Conservation (phyloP, 2,797 vertebrate species). For the Columba guinea region DNA sequence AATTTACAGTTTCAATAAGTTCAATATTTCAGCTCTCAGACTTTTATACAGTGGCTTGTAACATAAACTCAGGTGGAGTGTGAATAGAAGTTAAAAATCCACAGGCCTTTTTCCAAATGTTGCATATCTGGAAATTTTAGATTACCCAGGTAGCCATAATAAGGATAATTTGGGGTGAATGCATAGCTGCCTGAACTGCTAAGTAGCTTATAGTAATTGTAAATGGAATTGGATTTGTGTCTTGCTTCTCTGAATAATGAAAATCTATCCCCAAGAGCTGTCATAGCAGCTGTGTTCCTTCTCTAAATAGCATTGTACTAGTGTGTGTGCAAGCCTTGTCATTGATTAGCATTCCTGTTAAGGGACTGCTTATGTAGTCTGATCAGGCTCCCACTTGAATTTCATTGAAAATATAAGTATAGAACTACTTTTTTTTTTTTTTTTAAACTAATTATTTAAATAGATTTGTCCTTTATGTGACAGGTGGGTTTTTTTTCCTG, state of each 20-base stretch:
- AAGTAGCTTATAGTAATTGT: neutral
- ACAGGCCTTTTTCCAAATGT: neutral
- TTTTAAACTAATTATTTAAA: neutral
- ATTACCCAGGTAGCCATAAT: neutral
- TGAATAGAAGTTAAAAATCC: neutral
- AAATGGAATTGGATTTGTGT: neutral
- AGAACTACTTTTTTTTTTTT: neutral
- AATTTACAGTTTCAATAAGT: neutral
- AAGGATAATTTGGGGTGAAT: neutral
- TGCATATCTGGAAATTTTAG: neutral
- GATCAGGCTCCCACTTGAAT: neutral
- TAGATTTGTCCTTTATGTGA: neutral
- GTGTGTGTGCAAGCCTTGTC: neutral
- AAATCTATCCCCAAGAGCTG: neutral
- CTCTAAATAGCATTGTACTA: neutral
- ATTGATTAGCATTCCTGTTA: neutral
- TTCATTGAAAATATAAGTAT: neutral
- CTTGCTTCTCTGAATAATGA: neutral
- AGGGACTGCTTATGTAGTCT: neutral
- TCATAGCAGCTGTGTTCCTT: neutral
- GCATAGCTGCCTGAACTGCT: neutral
- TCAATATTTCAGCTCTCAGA: neutral
- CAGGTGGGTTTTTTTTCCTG: neutral
- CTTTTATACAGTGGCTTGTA: neutral
- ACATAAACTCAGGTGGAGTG: neutral